A percentile compares a stretch with the other conserved stretches of the same genome.
Conservation (phyloP, 2,888 invertebrate genomes). For the Cinara cedri region DNA sequence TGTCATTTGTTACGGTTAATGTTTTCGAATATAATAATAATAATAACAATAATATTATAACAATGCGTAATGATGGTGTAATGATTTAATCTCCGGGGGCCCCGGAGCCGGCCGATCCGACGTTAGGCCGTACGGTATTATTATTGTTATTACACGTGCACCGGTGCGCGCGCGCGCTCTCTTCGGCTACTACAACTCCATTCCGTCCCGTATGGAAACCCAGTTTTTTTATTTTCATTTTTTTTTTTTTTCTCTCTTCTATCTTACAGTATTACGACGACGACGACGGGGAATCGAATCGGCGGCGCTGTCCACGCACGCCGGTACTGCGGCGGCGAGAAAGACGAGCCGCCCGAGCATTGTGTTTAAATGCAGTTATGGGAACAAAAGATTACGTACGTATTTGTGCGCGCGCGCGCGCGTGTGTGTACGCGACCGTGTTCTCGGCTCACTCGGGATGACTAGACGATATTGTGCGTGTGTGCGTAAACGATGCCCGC, state of each 20-base stretch:
- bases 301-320: conserved; percentile 44
- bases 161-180: neutral
- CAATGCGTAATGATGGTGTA: conserved; percentile 47
- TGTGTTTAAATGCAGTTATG: conserved; percentile 57
- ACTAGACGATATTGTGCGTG: conserved; percentile 47
- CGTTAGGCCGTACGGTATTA: too few species aligned
- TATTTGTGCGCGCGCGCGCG: conserved; percentile 27
- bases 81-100: conserved; percentile 53
- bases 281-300: conserved; percentile 27
- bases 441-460: conserved; percentile 20
- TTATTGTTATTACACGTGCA: too few species aligned
- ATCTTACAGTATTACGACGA: too few species aligned
- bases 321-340: conserved; percentile 7
- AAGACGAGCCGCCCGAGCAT: conserved; percentile 48
- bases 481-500: conserved; percentile 45
- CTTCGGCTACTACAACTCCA: conserved; percentile 7
- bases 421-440: neutral
- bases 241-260: neutral
- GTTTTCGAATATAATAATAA: conserved; percentile 46
- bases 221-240: too few species aligned
- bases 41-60: neutral
- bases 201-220: too few species aligned
- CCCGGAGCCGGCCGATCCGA: neutral
- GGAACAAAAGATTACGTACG: conserved; percentile 52
- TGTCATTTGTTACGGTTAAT: conserved; percentile 55